These are phyloP conservation scores for Tachyglossus aculeatus DNA, from an alignment of 2,797 vertebrate genomes.

Conservation along the genomic window DNA sequence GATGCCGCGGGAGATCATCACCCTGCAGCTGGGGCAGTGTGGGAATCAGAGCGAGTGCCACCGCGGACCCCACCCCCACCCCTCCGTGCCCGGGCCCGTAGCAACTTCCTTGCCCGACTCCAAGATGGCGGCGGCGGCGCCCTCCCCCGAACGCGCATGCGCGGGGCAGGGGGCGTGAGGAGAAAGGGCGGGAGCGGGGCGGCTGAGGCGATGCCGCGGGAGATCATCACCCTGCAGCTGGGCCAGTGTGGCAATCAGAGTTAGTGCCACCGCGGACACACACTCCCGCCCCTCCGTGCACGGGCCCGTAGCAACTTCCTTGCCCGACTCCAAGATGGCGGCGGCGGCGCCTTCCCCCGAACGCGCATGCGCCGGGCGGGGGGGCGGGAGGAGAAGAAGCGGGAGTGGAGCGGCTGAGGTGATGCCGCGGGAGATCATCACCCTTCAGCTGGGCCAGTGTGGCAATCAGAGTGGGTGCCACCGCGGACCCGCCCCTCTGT, in stretches of 20 bases:
- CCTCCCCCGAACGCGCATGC: conserved; percentile 37
- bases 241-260: conserved; percentile 97
- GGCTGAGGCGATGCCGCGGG: conserved; percentile 84
- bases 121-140: conserved; percentile 15
- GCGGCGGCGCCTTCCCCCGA: too few relatives aligned
- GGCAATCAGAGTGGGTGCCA: conserved; percentile 91
- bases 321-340: too few relatives aligned
- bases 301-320: too few relatives aligned
- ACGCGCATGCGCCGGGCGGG: too few relatives aligned
- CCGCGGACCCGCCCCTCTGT: background rate
- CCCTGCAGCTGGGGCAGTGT: conserved; percentile 94
- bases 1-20: conserved; percentile 97
- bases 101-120: conserved; percentile 24
- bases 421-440: conserved; percentile 97
- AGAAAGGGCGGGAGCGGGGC: conserved; percentile 16
- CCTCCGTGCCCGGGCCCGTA: background rate
- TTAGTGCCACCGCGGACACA: conserved; percentile 67
- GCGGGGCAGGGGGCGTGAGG: background rate
- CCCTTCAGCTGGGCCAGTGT: conserved; percentile 94
- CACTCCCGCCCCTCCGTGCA: background rate
- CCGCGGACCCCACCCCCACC: background rate
- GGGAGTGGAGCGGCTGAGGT: background rate
- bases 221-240: conserved; percentile 95
- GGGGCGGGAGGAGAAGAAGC: background rate
- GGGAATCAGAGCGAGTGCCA: conserved; percentile 91